Evolutionary conservation across 2,113 vertebrate genomes (phyloP), one percentile per base, ranked within the genome.

Genomic region (Dissostichus mawsoni): DNA sequence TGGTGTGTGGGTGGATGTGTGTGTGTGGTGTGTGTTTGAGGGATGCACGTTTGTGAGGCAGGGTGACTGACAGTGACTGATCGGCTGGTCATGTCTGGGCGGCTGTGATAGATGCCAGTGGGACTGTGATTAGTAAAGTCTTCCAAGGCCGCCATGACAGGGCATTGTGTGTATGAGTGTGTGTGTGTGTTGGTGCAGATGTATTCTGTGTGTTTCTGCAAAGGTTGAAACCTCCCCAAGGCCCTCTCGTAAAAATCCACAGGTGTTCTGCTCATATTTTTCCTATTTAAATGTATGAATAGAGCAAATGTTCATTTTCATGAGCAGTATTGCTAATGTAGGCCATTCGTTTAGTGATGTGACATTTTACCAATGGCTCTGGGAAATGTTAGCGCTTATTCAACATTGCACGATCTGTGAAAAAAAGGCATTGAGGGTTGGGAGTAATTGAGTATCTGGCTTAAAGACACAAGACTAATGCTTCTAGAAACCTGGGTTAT

Each of bases 31-130:
- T 74, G 61, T 44, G 45, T 51, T 20, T 68, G 59, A 76, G 33
- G 62, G 82, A 84, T 77, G 87, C 84, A 84, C 84, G 87, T 76
- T 73, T 83, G 82, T 83, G 82, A 81, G 85, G 84, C 86, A 36
- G 80, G 81, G 36, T 86, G 91, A 92, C 88, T 78, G 90, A 93
- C 91, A 88, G 83, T 93, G 92, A 94, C 81, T 44, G 90, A 94
- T 94, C 12, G 87, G n/a, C 74, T 72, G 83, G 85, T 93, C 87
- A 89, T 70, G 91, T 87, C 88, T 87, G 85, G 85, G 89, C 89
- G 93, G 87, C 83, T 76, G 86, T 95, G 93, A 95, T 93, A 89
- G 88, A 94, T 95, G 90, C 84, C 76, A 80, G 55, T 64, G 77
- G 64, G 74, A 76, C 66, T 87, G 92, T 89, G 91, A 94, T 94